Conservation (phyloP, 2,797 vertebrate genomes). For the Buceros bicornis region DNA sequence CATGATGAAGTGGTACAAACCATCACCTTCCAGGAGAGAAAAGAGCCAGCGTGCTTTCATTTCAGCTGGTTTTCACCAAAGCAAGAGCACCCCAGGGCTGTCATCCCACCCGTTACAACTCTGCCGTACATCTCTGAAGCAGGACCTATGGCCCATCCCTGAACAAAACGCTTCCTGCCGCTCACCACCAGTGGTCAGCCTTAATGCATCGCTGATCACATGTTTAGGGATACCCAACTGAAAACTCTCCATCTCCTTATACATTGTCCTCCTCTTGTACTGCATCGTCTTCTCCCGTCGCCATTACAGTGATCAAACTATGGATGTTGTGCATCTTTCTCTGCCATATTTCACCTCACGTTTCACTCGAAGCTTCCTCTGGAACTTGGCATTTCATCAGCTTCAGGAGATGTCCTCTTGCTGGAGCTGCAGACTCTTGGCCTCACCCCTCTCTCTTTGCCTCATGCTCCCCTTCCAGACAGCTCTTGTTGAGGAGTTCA, state of each 20-base stretch:
- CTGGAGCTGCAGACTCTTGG: background rate
- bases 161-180: background rate
- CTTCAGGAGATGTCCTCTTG: fast-evolving
- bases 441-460: background rate
- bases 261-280: background rate
- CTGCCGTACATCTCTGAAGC: background rate
- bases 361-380: background rate
- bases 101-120: background rate
- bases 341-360: background rate
- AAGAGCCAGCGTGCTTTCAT: background rate
- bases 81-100: background rate
- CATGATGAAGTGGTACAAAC: fast-evolving
- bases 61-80: background rate
- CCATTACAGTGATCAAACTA: no score
- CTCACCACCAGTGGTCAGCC: background rate
- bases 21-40: background rate
- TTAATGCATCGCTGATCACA: background rate
- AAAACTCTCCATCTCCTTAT: background rate
- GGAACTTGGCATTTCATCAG: background rate
- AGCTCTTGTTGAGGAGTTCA: background rate
- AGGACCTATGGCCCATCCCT: background rate
- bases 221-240: background rate
- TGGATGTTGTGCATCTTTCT: background rate
- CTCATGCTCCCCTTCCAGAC: background rate
- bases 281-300: background rate